phyloP scores from a whole-genome alignment of 1,140 invertebrate species.

The Atta cephalotes region DNA sequence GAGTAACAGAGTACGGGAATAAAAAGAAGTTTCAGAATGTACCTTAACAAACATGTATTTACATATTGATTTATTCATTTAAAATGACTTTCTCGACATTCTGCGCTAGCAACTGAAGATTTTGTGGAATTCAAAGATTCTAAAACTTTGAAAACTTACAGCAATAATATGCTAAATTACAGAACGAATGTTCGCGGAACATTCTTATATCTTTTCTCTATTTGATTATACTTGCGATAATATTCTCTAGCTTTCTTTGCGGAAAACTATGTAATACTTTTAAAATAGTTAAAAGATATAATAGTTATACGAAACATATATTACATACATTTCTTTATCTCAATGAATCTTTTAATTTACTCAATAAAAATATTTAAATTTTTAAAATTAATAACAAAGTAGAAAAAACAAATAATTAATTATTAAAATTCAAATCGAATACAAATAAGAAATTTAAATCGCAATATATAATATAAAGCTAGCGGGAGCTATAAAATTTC shows the following conservation, averaged over 20 bases:
- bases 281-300: neutral
- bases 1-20: slow-evolving; percentile 15
- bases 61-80: slow-evolving; percentile 62
- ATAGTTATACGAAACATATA: neutral
- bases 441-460: neutral
- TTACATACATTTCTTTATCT: neutral
- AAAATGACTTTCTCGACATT: slow-evolving; percentile 28
- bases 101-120: neutral
- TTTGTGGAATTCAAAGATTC: slow-evolving; percentile 7
- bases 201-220: neutral
- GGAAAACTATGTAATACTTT: neutral
- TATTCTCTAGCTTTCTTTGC: neutral
- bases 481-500: neutral
- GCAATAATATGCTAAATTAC: slow-evolving; percentile 30
- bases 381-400: neutral
- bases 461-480: neutral
- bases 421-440: neutral
- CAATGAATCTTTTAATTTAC: neutral
- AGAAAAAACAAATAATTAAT: neutral
- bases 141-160: slow-evolving; percentile 7
- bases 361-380: neutral
- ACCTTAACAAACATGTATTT: slow-evolving; percentile 58
- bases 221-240: neutral
- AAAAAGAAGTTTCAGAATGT: slow-evolving; percentile 54
- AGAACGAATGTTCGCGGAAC: neutral